These are phyloP conservation scores for Zophobas atratus DNA, from an alignment of 1,140 invertebrate species.

Conservation along the genomic window DNA sequence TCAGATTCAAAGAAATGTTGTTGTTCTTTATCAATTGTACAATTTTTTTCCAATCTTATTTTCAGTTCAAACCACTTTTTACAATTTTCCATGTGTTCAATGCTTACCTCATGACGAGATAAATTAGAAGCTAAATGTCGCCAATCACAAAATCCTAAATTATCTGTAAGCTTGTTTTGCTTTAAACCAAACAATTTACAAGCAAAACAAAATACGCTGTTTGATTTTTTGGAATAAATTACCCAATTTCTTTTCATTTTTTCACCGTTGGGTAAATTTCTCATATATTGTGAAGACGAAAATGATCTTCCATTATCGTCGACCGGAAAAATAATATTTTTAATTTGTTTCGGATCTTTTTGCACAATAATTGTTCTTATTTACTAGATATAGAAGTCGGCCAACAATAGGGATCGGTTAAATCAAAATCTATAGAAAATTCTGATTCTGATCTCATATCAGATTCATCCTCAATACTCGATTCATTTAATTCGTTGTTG, in stretches of 20 bases:
- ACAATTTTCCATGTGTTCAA: conserved; percentile 41
- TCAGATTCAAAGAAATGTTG: conserved; percentile 34
- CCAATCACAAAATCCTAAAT: conserved; percentile 44
- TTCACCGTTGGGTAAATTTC: conserved; percentile 48
- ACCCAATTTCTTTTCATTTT: conserved; percentile 42
- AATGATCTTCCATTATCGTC: conserved; percentile 1
- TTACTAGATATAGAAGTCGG: not conserved
- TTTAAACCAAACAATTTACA: conserved; percentile 44
- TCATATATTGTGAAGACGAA: not conserved
- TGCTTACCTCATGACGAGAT: conserved; percentile 43
- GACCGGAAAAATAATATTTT: not conserved
- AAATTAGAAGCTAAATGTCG: conserved; percentile 44
- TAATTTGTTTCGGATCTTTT: not conserved
- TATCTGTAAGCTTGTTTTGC: conserved; percentile 37
- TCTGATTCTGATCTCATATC: not conserved
- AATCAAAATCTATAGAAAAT: not conserved
- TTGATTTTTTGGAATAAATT: conserved; percentile 39
- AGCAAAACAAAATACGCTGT: conserved; percentile 48
- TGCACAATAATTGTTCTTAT: not conserved
- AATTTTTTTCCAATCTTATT: conserved; percentile 41
- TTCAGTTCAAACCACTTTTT: conserved; percentile 35
- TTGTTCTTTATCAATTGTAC: conserved; percentile 38
- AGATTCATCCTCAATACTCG: not conserved
- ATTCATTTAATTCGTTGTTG: not conserved
- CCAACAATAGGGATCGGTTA: not conserved